phyloP scores from a whole-genome alignment of 2,113 vertebrate genomes.

The Mormyrus lacerda region DNA sequence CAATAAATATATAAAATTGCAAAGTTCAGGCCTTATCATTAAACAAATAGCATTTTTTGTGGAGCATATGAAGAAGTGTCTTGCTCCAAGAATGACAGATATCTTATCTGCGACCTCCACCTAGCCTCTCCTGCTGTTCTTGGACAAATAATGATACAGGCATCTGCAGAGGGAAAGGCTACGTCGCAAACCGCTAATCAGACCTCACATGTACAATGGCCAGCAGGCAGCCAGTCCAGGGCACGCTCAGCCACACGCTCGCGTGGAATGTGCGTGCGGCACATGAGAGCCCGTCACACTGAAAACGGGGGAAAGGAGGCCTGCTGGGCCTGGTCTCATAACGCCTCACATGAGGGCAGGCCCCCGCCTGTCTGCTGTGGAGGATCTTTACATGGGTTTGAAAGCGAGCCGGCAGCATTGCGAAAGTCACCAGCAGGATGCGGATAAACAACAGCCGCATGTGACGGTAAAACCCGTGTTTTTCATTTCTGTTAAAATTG shows the following conservation, averaged over 20 bases:
- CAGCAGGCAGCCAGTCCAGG: not conserved
- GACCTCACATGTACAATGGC: slow-evolving; percentile 12
- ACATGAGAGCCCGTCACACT: not conserved
- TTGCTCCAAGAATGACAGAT: slow-evolving; percentile 10
- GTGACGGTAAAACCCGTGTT: not conserved
- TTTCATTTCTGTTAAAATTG: not conserved
- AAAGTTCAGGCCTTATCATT: slow-evolving; percentile 27
- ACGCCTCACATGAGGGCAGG: not conserved
- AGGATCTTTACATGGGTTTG: not conserved
- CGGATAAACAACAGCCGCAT: not conserved
- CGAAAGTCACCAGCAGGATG: not conserved
- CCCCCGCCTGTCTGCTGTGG: not conserved
- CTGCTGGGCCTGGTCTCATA: not conserved
- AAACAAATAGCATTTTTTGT: slow-evolving; percentile 30
- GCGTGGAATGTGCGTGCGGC: not conserved
- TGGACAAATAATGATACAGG: slow-evolving; percentile 11
- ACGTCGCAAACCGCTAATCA: not conserved
- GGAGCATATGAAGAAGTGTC: slow-evolving; percentile 17
- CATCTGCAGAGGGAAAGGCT: not conserved
- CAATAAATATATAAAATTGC: slow-evolving; percentile 15
- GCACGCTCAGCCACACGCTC: slow-evolving; percentile 5
- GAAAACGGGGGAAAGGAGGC: not conserved
- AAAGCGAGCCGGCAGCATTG: not conserved
- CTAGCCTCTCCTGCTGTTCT: not conserved
- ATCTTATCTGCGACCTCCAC: slow-evolving; percentile 14